Evolutionary conservation across 2,888 invertebrate genomes (phyloP).

Genomic region (Anticlea derivata): DNA sequence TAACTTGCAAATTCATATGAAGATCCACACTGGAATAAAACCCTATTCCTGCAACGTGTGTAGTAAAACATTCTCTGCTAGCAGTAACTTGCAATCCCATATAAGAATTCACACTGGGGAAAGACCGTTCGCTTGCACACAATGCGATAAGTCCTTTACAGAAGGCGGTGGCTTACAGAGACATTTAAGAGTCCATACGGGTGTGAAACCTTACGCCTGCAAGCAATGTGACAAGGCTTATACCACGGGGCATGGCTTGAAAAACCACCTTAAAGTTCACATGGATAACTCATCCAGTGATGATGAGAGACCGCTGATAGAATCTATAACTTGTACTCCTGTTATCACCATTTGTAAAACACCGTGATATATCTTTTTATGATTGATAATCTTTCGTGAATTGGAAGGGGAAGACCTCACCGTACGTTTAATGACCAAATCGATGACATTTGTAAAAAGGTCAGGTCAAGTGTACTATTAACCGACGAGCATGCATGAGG

Average conservation of each 20-base stretch:
- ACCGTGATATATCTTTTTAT: not conserved
- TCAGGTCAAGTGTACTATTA: too few relatives aligned
- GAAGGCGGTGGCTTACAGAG: slow-evolving; percentile 8
- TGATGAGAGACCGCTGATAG: not conserved
- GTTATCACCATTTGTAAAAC: not conserved
- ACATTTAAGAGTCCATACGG: slow-evolving; percentile 10
- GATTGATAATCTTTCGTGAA: too few relatives aligned
- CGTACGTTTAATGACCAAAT: too few relatives aligned
- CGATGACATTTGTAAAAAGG: too few relatives aligned
- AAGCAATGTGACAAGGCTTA: slow-evolving; percentile 10
- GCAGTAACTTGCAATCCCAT: slow-evolving; percentile 10
- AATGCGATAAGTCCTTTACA: slow-evolving; percentile 10
- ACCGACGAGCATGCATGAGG: too few relatives aligned
- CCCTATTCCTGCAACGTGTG: slow-evolving; percentile 1
- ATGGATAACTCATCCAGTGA: not conserved
- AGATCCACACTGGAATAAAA: slow-evolving; percentile 7
- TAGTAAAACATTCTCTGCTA: slow-evolving; percentile 2
- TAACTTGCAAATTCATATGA: slow-evolving; percentile 6
- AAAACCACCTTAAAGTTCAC: slow-evolving; percentile 7
- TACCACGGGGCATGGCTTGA: slow-evolving; percentile 7
- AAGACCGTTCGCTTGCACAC: not conserved
- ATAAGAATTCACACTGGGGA: slow-evolving; percentile 3
- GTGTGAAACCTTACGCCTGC: slow-evolving; percentile 2
- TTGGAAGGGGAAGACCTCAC: too few relatives aligned
- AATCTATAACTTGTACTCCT: slow-evolving; percentile 1